A percentile compares a stretch with the other conserved stretches of the same genome.
These are phyloP conservation scores for Nephrocerus scutellatus DNA, from an alignment of 2,888 invertebrate genomes.

Conservation along the genomic window DNA sequence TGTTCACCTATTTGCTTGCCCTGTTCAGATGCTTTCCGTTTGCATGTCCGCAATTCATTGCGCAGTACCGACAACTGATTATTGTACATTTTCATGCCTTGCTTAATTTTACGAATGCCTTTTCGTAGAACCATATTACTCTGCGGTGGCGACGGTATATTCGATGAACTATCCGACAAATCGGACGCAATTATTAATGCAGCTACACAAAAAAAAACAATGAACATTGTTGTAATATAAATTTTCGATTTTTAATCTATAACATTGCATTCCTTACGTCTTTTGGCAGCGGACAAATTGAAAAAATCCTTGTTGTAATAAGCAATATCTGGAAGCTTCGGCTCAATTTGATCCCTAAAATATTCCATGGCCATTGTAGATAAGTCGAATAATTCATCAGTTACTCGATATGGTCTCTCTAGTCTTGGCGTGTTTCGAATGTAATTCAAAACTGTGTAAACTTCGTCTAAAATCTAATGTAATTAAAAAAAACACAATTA, in stretches of 20 bases:
- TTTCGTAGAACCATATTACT: conserved; percentile 81
- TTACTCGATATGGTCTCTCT: conserved; percentile 83
- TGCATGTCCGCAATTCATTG: conserved; percentile 71
- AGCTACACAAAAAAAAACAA: conserved; percentile 28
- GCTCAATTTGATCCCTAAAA: conserved; percentile 90
- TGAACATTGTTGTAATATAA: conserved; percentile 25
- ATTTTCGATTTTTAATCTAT: not conserved
- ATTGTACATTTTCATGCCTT: conserved; percentile 83
- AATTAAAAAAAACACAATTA: conserved; percentile 3
- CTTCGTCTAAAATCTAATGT: conserved; percentile 79
- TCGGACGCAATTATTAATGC: conserved; percentile 40
- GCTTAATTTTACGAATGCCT: conserved; percentile 79
- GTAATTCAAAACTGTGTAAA: conserved; percentile 76
- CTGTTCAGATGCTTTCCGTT: conserved; percentile 75
- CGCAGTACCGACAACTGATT: conserved; percentile 72
- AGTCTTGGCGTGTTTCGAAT: conserved; percentile 75
- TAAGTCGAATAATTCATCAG: conserved; percentile 88
- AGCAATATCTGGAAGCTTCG: conserved; percentile 78
- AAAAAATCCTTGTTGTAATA: conserved; percentile 81
- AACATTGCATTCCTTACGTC: conserved; percentile 32
- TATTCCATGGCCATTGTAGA: conserved; percentile 98
- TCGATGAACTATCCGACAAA: conserved; percentile 39
- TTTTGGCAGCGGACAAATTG: conserved; percentile 50
- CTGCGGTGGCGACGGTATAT: conserved; percentile 63
- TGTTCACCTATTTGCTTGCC: conserved; percentile 77